phyloP scores from a whole-genome alignment of 2,113 vertebrate genomes.

The Mixornis gularis region DNA sequence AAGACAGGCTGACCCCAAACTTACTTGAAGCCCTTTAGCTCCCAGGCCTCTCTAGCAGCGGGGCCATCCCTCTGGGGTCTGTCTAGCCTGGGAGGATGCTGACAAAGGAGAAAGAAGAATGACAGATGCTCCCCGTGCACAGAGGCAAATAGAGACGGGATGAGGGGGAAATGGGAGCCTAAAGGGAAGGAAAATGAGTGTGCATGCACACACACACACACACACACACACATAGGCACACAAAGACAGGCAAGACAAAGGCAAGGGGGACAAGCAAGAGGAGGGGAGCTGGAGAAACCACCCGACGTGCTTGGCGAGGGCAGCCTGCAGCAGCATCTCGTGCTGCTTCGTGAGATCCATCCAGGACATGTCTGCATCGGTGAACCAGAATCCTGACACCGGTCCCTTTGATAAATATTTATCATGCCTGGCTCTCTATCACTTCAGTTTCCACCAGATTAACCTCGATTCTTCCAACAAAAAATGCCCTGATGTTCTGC shows the following conservation, averaged over 20 bases:
- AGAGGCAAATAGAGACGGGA: background rate
- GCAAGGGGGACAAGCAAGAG: background rate
- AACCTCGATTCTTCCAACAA: constrained; percentile 41
- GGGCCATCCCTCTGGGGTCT: background rate
- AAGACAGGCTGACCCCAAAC: background rate
- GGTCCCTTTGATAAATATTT: constrained; percentile 55
- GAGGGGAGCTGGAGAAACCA: background rate
- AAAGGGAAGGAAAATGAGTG: constrained; percentile 23
- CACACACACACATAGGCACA: background rate
- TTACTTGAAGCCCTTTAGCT: background rate
- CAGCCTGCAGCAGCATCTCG: background rate
- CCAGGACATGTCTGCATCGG: background rate
- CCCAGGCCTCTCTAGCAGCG: background rate
- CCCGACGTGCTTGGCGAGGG: background rate
- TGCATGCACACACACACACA: background rate
- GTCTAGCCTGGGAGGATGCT: background rate
- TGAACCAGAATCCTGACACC: background rate
- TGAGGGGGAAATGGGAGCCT: background rate
- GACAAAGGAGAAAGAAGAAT: constrained; percentile 37
- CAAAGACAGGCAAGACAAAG: constrained; percentile 45
- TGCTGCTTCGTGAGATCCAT: background rate
- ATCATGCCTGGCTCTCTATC: constrained; percentile 35
- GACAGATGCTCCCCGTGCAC: constrained; percentile 28
- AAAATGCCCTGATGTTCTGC: constrained; percentile 8
- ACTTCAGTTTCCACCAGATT: constrained; percentile 63